phyloP scores from a whole-genome alignment of 2,113 vertebrate genomes.

The Pterophyllum scalare region DNA sequence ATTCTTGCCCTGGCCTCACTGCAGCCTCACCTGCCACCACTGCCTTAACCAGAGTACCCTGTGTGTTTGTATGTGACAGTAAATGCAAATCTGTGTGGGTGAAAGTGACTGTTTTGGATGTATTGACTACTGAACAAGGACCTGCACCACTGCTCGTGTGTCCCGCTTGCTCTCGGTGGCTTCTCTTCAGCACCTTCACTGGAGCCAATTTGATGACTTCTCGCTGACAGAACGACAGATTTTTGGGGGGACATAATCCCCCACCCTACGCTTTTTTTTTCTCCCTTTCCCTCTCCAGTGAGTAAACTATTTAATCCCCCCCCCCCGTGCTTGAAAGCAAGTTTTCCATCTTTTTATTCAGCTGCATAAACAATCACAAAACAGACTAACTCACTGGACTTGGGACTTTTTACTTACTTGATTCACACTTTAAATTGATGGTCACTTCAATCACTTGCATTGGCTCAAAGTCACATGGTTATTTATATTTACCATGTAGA shows the following conservation, averaged over 20 bases:
- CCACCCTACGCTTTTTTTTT: neutral
- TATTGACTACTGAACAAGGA: conserved; percentile 74
- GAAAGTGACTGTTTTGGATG: conserved; percentile 81
- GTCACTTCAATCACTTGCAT: conserved; percentile 50
- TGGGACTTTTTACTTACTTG: conserved; percentile 4
- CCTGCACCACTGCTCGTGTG: conserved; percentile 61
- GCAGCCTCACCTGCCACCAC: conserved; percentile 86
- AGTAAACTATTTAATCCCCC: neutral
- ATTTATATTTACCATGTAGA: conserved; percentile 8
- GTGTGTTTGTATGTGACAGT: conserved; percentile 43
- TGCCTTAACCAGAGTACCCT: conserved; percentile 91
- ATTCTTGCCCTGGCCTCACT: conserved; percentile 70
- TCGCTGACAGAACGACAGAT: conserved; percentile 9
- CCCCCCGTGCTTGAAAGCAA: conserved; percentile 5
- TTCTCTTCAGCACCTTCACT: conserved; percentile 51
- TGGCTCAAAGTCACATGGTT: conserved; percentile 46
- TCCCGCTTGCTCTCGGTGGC: conserved; percentile 37
- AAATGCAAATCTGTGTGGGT: conserved; percentile 40
- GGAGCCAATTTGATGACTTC: conserved; percentile 29
- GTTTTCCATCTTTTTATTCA: conserved; percentile 16
- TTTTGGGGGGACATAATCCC: neutral
- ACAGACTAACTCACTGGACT: conserved; percentile 31
- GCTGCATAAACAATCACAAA: conserved; percentile 21
- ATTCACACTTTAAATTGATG: conserved; percentile 15
- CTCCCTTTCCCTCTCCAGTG: neutral